phyloP scores from a whole-genome alignment of 2,797 vertebrate genomes.

The Benthosema pterotum region DNA sequence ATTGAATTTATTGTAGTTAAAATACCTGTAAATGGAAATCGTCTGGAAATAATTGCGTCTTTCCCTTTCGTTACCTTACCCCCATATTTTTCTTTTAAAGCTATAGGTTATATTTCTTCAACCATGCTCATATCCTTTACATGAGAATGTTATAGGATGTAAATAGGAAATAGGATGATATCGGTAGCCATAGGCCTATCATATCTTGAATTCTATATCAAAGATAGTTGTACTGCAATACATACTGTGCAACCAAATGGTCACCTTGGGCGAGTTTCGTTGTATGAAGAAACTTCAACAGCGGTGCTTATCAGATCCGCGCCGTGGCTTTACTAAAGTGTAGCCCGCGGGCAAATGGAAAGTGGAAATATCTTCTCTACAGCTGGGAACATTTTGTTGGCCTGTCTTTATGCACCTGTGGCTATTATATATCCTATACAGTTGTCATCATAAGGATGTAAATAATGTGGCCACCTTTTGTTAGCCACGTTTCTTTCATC shows the following conservation, averaged over 20 bases:
- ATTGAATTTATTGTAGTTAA: too few relatives aligned
- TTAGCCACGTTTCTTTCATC: not conserved
- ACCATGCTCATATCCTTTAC: too few relatives aligned
- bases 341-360: slow-evolving; percentile 40
- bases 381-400: not conserved
- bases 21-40: too few relatives aligned
- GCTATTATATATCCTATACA: not conserved
- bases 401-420: slow-evolving; percentile 1
- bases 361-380: slow-evolving; percentile 16
- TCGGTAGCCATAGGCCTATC: too few relatives aligned
- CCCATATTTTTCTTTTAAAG: too few relatives aligned
- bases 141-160: too few relatives aligned
- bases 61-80: too few relatives aligned
- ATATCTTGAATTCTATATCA: too few relatives aligned
- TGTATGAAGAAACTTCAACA: slow-evolving; percentile 3
- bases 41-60: too few relatives aligned
- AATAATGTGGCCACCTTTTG: not conserved
- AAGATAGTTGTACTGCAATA: too few relatives aligned
- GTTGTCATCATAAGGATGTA: not conserved
- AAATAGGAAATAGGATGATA: too few relatives aligned
- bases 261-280: slow-evolving; percentile 36
- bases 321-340: slow-evolving; percentile 31
- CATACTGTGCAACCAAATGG: not conserved
- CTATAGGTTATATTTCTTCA: too few relatives aligned
- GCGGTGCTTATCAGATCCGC: slow-evolving; percentile 39